phyloP scores from a whole-genome alignment of 2,888 invertebrate genomes.

The Diarsia rubi region DNA sequence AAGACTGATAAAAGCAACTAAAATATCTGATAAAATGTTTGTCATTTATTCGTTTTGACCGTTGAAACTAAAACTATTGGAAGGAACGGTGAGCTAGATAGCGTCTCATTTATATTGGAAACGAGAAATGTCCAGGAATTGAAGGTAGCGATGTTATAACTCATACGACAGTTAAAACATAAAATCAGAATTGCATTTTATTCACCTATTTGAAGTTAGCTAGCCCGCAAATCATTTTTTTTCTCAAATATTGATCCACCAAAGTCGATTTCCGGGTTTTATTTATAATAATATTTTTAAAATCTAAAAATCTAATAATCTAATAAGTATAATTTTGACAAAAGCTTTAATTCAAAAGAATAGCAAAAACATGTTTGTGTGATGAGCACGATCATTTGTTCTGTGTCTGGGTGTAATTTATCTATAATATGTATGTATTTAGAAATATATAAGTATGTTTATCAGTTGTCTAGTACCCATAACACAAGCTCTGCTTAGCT shows the following conservation, averaged over 20 bases:
- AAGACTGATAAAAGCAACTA: slow-evolving; percentile 18
- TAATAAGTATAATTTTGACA: no score
- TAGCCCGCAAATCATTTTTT: neutral
- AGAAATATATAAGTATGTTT: no score
- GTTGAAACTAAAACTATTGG: slow-evolving; percentile 53
- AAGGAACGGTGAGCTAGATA: slow-evolving; percentile 30
- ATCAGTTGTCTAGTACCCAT: no score
- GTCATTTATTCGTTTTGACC: slow-evolving; percentile 40
- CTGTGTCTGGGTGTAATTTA: no score
- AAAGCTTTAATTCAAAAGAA: no score
- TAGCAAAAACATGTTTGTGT: no score
- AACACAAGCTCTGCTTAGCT: no score
- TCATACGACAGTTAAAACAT: neutral
- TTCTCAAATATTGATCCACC: neutral
- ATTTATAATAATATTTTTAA: no score
- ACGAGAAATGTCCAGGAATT: slow-evolving; percentile 47
- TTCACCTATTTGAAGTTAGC: neutral
- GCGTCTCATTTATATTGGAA: slow-evolving; percentile 50
- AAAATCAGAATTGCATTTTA: neutral
- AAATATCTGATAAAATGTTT: slow-evolving; percentile 41
- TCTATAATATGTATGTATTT: no score
- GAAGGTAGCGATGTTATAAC: slow-evolving; percentile 21
- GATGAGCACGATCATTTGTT: no score
- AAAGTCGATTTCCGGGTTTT: no score
- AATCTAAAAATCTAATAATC: no score